Evolutionary conservation across 1,140 invertebrate species (phyloP).

Genomic region (Drosophila melanica): DNA sequence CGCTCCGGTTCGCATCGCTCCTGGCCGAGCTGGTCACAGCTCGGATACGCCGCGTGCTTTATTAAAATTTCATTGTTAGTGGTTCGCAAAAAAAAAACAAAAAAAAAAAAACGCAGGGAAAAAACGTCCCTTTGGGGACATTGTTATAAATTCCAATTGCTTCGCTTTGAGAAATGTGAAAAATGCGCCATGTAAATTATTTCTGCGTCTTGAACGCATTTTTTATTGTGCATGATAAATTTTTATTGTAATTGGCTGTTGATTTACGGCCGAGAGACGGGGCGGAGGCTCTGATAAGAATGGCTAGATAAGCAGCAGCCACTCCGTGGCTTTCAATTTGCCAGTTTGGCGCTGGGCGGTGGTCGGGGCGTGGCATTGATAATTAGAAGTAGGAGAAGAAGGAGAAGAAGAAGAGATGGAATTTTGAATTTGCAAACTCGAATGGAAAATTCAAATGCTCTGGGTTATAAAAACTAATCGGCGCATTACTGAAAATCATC

Average conservation of each 20-base stretch:
- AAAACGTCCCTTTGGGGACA: constrained; percentile 69
- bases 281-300: constrained; percentile 41
- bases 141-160: constrained; percentile 76
- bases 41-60: constrained; percentile 71
- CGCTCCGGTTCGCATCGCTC: not conserved
- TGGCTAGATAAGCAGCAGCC: constrained; percentile 56
- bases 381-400: constrained; percentile 26
- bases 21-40: not conserved
- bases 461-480: constrained; percentile 72
- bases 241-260: constrained; percentile 82
- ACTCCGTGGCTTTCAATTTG: constrained; percentile 52
- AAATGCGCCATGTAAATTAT: constrained; percentile 80
- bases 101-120: too few relatives aligned
- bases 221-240: constrained; percentile 81
- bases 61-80: constrained; percentile 73
- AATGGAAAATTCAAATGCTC: constrained; percentile 42
- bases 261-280: constrained; percentile 65
- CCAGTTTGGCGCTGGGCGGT: not conserved
- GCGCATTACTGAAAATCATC: constrained; percentile 62
- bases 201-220: constrained; percentile 60
- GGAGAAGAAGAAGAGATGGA: constrained; percentile 1
- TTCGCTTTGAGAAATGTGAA: constrained; percentile 64
- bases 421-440: constrained; percentile 11
- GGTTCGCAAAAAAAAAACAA: not conserved
- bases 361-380: constrained; percentile 19